Base-by-base conservation (phyloP, 2,888 invertebrate genomes). In the Oxytorus armatus region DNA sequence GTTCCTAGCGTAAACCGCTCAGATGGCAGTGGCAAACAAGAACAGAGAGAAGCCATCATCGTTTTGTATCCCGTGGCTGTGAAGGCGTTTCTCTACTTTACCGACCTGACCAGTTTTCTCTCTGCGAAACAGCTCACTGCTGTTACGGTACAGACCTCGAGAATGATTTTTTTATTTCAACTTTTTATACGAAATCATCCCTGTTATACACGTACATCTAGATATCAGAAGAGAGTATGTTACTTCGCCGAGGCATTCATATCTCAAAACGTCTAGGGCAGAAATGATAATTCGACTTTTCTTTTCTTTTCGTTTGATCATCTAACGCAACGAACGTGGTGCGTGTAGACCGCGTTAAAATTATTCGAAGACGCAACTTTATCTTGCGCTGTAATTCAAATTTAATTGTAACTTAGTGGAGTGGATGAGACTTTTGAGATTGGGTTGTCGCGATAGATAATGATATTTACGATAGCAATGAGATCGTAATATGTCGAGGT, bases 1-100 rank as follows among this genome's bases (percentile, higher is more conserved):
- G 81, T 82, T 83, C 79, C 79, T 79, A 74, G 51, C 73, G 79
- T 47, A 16, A 14, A 42, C 66, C 51, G 73, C 63, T 70, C 69
- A 70, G 75, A 80, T 29, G 39, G 51, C 73, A 59, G 61, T 53
- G 44, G 59, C 23, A 36, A 18, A 16, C 49, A 36, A 59, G 44
- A 77, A 25, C 23, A 18, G 14, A 14, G 11, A 36, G 39, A 11
- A 59, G 59, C 11, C 3, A 3, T 14, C 44, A 3, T 47, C 44
- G 14, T 47, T 47, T 47, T 51, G 10, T 47, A 47, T 47, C 4
- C 51, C 10, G 10, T 51, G 11, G 51, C 18, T 51, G 23, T 21
- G 23, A 51, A 51, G 11, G 14, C 2, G 4, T 47, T 47, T 7
- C 16, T 21, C 69, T 57, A 57, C 29, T 7, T 69, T 57, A 57